Evolutionary conservation across 2,797 vertebrate species (phyloP), one percentile per base, ranked within the genome.

Genomic region (Rhabdophis nuchalis): DNA sequence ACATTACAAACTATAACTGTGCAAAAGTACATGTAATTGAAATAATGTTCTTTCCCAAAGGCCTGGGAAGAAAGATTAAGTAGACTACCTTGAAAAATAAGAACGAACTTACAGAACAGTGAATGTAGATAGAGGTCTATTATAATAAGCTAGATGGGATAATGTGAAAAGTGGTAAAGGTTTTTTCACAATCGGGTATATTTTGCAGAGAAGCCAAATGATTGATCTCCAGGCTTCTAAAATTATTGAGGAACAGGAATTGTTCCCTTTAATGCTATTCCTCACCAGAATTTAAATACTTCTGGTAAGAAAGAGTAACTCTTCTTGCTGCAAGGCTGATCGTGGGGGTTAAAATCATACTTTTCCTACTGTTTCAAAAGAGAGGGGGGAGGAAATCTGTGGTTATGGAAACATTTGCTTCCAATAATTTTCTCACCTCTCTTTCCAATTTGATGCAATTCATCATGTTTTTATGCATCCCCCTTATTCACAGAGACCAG

Each of bases 401-500:
- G 64, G 18, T 68, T 60, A 89, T 23, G 29, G 32, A 68, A 89
- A 25, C 29, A 68, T 87, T 93, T 86, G 29, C 58, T 27, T 60
- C 1, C 20, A 93, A 41, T 20, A 8, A 68, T 0, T 6, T 89
- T 41, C 2, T 4, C 41, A 88, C 60, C 86, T 88, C 61, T 87
- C 86, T 52, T 89, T 88, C 92, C 89, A 36, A 1, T 92, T 41
- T 82, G 85, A 90, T 92, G 91, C 92, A 94, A 56, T 88, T 93
- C 89, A 77, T 89, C 92, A 92, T 95, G 54, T 94, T 94, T 94
- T 91, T 92, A 95, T 95, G 95, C 91, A 52, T 86, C 88, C n/a
- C 41, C 52, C 56, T 53, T 89, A 50, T 77, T 95, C 32, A 93
- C 89, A 93, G 91, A 54, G 89, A 93, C 77, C 93, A 95, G 93